A percentile compares a stretch with the other conserved stretches of the same genome.
Evolutionary conservation across 2,888 invertebrate genomes (phyloP).

Genomic region (Muscina levida): DNA sequence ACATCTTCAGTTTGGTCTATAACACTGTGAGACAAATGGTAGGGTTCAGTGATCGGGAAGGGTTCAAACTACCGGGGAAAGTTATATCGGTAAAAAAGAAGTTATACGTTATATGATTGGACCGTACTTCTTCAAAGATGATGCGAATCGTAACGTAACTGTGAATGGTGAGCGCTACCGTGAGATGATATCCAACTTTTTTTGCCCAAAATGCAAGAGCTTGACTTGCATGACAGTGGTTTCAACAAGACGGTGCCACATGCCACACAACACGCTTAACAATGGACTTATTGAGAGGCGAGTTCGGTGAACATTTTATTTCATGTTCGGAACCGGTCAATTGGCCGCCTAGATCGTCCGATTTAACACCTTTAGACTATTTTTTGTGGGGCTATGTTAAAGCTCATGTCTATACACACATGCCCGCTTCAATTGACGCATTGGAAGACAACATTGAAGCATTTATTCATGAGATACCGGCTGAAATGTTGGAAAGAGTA

Average conservation of each 20-base stretch:
- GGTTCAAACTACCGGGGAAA: too few relatives aligned
- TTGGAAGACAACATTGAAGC: neutral
- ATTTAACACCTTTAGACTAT: neutral
- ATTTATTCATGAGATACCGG: too few relatives aligned
- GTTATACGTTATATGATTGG: too few relatives aligned
- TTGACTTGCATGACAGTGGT: neutral
- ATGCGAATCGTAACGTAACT: too few relatives aligned
- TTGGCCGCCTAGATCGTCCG: neutral
- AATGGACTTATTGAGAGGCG: neutral
- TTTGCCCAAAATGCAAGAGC: neutral
- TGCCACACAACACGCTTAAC: neutral
- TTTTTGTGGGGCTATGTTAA: neutral
- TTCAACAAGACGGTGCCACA: constrained; percentile 7
- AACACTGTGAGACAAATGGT: too few relatives aligned
- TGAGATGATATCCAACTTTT: neutral
- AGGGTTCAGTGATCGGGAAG: too few relatives aligned
- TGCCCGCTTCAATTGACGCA: neutral
- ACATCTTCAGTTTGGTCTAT: too few relatives aligned
- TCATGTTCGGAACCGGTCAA: constrained; percentile 1
- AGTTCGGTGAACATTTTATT: constrained; percentile 20
- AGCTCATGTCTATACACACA: neutral
- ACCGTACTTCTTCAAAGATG: too few relatives aligned
- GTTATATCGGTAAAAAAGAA: too few relatives aligned
- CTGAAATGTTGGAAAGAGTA: too few relatives aligned
- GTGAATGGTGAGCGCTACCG: neutral